Base-by-base conservation (phyloP, 2,888 invertebrate species). In the Galeruca laticollis region DNA sequence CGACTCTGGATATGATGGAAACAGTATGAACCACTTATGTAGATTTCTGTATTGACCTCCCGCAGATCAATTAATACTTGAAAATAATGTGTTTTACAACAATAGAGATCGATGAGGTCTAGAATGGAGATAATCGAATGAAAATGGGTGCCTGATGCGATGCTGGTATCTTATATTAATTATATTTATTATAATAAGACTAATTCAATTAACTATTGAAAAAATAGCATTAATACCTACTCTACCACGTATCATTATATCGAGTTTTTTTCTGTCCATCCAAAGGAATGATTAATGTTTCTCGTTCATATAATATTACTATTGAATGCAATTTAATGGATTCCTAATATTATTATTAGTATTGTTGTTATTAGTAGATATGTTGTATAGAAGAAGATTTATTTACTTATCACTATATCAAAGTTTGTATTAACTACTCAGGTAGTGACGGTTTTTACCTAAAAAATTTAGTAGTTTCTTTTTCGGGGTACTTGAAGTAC, bases 61-160 rank as follows among this genome's bases (percentile, higher is more conserved):
- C 76, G 78, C 73, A 70, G 77, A 75, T 79, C 75, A 74, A 78
- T 78, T 77, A 79, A 76, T 74, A 78, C 78, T 78, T 75, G 78
- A 79, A 78, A 78, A 76, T 77, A 76, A 76, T 73, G 76, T 75
- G 76, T 65, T 78, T 77, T 77, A 80, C 75, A 78, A 79, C 80
- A 80, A 79, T 80, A 77, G 35, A 65, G 65, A 65, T 57, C 65
- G 59, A 65, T 59, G 65, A 57, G 57, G 63, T 43, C 65, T 76
- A 65, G 37, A 56, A 37, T 5, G 15, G 20, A 43, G 57, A 56
- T 64, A 64, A 59, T 65, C 65, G 47, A 35, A 35, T 40, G 43
- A 37, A 10, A 62, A 51, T 62, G 51, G 49, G 5, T 31, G n/a
- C 20, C 61, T 51, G 51, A 62, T 62, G 18, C 3, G 56, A 62